Conservation (phyloP, 2,888 invertebrate genomes). For the Drosophila mercatorum region DNA sequence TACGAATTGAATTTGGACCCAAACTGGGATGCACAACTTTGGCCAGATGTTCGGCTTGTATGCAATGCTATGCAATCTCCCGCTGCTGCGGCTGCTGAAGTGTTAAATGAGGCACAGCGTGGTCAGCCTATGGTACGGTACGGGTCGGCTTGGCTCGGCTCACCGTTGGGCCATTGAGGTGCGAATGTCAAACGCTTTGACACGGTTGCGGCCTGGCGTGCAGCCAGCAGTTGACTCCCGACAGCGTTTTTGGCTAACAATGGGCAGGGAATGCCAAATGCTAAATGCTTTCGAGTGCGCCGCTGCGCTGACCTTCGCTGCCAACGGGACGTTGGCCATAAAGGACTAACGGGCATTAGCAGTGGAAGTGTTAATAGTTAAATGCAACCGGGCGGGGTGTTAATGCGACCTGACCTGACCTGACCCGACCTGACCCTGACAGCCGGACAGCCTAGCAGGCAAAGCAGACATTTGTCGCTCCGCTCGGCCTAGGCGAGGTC, state of each 20-base stretch:
- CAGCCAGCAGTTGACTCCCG: slow-evolving; percentile 52
- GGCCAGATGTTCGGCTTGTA: slow-evolving; percentile 10
- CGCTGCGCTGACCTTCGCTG: slow-evolving; percentile 34
- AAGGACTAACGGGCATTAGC: slow-evolving; percentile 63
- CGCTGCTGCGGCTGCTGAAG: slow-evolving; percentile 63
- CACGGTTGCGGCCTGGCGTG: slow-evolving; percentile 66
- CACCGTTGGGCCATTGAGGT: slow-evolving; percentile 6
- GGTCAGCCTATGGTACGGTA: slow-evolving; percentile 16
- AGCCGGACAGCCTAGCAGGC: slow-evolving; percentile 3
- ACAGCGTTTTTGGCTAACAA: slow-evolving; percentile 21
- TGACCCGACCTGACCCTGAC: slow-evolving; percentile 16
- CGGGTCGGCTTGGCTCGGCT: neutral
- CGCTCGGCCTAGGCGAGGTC: slow-evolving; percentile 6
- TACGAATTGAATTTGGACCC: neutral
- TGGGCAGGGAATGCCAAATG: slow-evolving; percentile 41
- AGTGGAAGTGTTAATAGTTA: slow-evolving; percentile 69
- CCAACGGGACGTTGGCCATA: slow-evolving; percentile 58
- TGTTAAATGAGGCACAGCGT: slow-evolving; percentile 80
- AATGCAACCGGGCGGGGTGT: slow-evolving; percentile 70
- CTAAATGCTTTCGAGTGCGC: slow-evolving; percentile 52
- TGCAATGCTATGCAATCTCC: slow-evolving; percentile 52
- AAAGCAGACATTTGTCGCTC: neutral
- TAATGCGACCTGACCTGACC: slow-evolving; percentile 30
- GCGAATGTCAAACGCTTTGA: slow-evolving; percentile 57
- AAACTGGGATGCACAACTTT: neutral